Conservation (phyloP, 2,113 vertebrate species). For the Peromyscus californicus region DNA sequence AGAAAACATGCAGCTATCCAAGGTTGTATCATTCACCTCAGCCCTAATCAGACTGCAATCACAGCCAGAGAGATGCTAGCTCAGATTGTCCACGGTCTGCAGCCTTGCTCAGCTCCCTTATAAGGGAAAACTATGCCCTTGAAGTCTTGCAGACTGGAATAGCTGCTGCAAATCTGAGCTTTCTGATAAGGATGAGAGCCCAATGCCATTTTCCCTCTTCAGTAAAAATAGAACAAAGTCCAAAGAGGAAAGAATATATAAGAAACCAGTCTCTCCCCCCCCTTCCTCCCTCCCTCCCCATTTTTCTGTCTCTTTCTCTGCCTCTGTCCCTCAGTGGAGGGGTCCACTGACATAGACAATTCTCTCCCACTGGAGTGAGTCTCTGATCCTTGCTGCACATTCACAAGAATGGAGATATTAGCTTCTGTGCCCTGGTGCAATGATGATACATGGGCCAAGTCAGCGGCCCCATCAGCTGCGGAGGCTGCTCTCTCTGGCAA, state of each 20-base stretch:
- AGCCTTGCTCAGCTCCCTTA: conserved; percentile 65
- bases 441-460: conserved; percentile 59
- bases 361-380: neutral
- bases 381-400: neutral
- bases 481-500: neutral
- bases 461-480: conserved; percentile 39
- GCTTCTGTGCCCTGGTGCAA: conserved; percentile 67
- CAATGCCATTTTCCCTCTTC: conserved; percentile 53
- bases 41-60: conserved; percentile 17
- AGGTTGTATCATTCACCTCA: conserved; percentile 15
- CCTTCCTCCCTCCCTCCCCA: too few relatives aligned
- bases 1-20: neutral
- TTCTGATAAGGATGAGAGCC: conserved; percentile 51
- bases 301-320: neutral
- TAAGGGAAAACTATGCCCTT: conserved; percentile 81
- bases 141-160: conserved; percentile 60
- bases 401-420: conserved; percentile 55
- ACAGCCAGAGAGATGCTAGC: conserved; percentile 64
- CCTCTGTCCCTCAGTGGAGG: neutral
- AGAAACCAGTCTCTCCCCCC: neutral
- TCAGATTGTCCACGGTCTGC: conserved; percentile 68
- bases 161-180: conserved; percentile 59
- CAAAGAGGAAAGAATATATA: conserved; percentile 53
- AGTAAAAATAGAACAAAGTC: conserved; percentile 62
- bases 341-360: neutral